Percentiles rank a stretch among this genome's conserved stretches.
phyloP scores from a whole-genome alignment of 2,888 invertebrate species.

The Cylloceria caligata region DNA sequence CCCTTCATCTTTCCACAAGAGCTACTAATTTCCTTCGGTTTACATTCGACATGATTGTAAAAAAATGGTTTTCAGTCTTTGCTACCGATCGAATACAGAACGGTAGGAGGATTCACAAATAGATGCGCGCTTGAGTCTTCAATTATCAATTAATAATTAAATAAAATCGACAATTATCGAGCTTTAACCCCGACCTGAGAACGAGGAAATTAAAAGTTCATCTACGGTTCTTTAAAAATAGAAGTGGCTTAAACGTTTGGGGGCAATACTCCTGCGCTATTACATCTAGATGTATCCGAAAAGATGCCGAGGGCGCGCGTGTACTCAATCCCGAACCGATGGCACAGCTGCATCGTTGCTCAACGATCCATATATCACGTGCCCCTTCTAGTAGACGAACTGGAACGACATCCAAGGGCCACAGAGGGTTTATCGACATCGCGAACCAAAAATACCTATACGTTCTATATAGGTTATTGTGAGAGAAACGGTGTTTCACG shows the following conservation, averaged over 20 bases:
- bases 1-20: too few relatives aligned
- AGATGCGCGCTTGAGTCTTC: too few relatives aligned
- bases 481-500: slow-evolving; percentile 22
- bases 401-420: slow-evolving; percentile 47
- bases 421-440: slow-evolving; percentile 17
- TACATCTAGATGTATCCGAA: slow-evolving; percentile 47
- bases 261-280: slow-evolving; percentile 43
- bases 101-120: too few relatives aligned
- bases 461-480: slow-evolving; percentile 8
- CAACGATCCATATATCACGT: slow-evolving; percentile 68
- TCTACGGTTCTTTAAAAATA: slow-evolving; percentile 71
- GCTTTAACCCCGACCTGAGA: neutral
- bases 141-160: neutral
- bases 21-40: too few relatives aligned
- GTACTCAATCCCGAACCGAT: slow-evolving; percentile 38
- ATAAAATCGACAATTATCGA: neutral
- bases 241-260: slow-evolving; percentile 64
- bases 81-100: too few relatives aligned
- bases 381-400: slow-evolving; percentile 46
- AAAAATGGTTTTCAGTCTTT: too few relatives aligned
- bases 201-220: slow-evolving; percentile 29
- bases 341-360: slow-evolving; percentile 66
- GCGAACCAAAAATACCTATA: slow-evolving; percentile 57
- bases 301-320: slow-evolving; percentile 48
- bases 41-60: too few relatives aligned